phyloP scores from a whole-genome alignment of 64 coral and sea anemone species.

The Orbicella faveolata region DNA sequence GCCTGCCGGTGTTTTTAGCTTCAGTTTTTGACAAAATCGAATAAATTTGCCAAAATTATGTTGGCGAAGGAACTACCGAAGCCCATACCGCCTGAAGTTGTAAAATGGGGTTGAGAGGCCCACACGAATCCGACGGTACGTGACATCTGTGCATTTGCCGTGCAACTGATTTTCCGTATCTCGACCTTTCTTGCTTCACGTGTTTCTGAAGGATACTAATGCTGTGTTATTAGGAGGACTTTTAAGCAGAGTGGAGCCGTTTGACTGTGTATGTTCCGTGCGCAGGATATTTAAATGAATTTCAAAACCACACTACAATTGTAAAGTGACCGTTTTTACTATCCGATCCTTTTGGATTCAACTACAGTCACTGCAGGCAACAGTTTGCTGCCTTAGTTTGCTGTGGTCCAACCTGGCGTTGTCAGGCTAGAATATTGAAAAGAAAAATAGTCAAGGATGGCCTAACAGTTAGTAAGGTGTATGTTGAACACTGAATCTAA shows the following conservation, averaged over 20 bases:
- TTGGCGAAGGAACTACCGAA: not conserved
- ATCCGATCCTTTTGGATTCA: not conserved
- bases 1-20: not conserved
- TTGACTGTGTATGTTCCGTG: not conserved
- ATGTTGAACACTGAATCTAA: too few relatives aligned
- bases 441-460: not conserved
- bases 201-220: too few relatives aligned
- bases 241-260: too few relatives aligned
- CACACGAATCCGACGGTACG: too few relatives aligned
- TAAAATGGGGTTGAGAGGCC: not conserved
- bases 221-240: too few relatives aligned
- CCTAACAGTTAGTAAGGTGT: too few relatives aligned
- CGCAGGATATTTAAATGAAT: not conserved
- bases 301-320: not conserved
- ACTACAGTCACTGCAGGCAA: not conserved
- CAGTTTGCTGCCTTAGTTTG: slow-evolving; percentile 19
- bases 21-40: not conserved
- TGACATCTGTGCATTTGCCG: too few relatives aligned
- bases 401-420: slow-evolving; percentile 51
- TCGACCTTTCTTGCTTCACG: too few relatives aligned
- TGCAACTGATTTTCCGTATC: too few relatives aligned
- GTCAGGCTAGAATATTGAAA: slow-evolving; percentile 14
- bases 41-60: not conserved
- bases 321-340: slow-evolving; percentile 14
- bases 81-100: not conserved